Evolutionary conservation across 2,113 vertebrate genomes (phyloP).

Genomic region (Cinclus mexicanus): DNA sequence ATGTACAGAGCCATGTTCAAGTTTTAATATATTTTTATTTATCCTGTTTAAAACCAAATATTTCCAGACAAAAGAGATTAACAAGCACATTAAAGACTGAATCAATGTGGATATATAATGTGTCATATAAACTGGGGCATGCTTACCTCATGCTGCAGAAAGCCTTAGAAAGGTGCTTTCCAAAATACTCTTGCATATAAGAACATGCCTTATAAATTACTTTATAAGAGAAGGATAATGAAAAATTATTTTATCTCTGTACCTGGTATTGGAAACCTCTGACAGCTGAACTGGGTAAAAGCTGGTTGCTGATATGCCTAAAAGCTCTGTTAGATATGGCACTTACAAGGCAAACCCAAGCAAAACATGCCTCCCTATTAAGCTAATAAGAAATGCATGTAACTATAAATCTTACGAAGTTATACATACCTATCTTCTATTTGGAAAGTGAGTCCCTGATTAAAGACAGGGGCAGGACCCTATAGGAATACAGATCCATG

Average conservation of each 20-base stretch:
- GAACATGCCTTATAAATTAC: not conserved
- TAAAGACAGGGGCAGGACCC: not conserved
- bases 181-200: not conserved
- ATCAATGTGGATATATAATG: not conserved
- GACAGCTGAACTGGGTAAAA: not conserved
- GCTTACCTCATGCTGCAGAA: not conserved
- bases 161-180: not conserved
- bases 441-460: not conserved
- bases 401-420: not conserved
- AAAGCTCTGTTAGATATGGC: not conserved
- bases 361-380: not conserved
- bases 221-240: not conserved
- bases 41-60: conserved; percentile 8
- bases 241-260: not conserved
- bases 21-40: conserved; percentile 28
- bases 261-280: not conserved
- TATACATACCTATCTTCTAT: not conserved
- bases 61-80: not conserved
- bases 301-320: not conserved
- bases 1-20: not conserved
- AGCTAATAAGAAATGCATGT: not conserved
- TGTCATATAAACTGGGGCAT: not conserved
- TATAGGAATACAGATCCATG: not conserved
- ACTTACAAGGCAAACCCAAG: not conserved
- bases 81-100: conserved; percentile 1